phyloP scores from a whole-genome alignment of 2,113 vertebrate genomes.

The Acrocephalus arundinaceus region DNA sequence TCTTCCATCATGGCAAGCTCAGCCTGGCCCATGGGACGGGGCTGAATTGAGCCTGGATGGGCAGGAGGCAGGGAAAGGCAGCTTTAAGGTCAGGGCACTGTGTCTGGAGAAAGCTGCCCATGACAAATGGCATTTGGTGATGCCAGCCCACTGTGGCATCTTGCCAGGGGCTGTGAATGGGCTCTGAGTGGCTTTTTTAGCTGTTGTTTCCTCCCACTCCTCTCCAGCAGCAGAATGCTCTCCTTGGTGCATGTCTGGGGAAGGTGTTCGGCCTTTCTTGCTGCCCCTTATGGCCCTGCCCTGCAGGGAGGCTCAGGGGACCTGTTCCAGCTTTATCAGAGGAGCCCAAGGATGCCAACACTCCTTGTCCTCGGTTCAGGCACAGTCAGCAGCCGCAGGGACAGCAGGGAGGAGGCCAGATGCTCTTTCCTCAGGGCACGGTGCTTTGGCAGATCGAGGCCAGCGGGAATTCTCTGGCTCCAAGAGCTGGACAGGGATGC shows the following conservation, averaged over 20 bases:
- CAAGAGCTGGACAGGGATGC: neutral
- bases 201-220: neutral
- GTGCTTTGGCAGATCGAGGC: neutral
- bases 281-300: neutral
- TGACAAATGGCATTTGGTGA: neutral
- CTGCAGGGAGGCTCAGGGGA: neutral
- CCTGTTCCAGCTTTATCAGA: neutral
- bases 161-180: neutral
- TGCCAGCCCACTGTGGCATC: neutral
- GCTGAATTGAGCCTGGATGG: neutral
- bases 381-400: neutral
- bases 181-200: neutral
- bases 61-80: neutral
- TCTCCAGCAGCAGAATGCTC: neutral
- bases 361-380: neutral
- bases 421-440: conserved; percentile 19
- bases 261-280: neutral
- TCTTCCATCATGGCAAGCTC: neutral
- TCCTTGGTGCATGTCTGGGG: neutral
- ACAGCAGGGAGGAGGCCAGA: neutral
- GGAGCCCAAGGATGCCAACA: neutral
- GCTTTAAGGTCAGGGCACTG: neutral
- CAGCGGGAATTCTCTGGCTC: neutral
- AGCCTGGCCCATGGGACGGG: neutral
- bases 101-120: neutral